Percentiles rank a stretch among this genome's conserved stretches.
Evolutionary conservation across 1,140 invertebrate species (phyloP).

Genomic region (Bombus confusus): DNA sequence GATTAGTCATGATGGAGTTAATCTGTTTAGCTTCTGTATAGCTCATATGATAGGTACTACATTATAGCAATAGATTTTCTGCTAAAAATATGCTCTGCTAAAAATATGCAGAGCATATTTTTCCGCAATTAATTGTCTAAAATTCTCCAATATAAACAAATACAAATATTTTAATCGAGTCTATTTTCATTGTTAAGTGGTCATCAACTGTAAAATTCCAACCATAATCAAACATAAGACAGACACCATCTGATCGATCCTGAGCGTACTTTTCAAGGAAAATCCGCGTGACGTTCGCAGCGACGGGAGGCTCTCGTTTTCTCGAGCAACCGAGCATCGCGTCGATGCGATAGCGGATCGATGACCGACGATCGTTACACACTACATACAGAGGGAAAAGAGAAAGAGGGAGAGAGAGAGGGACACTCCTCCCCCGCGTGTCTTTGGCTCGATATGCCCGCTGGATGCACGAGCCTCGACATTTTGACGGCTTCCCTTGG

Average conservation of each 20-base stretch:
- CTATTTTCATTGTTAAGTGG: not conserved
- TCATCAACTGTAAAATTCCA: not conserved
- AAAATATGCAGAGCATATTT: too few species aligned
- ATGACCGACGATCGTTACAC: constrained; percentile 64
- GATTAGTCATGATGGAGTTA: too few species aligned
- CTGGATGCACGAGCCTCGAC: constrained; percentile 64
- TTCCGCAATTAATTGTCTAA: too few species aligned
- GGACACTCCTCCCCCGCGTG: constrained; percentile 50
- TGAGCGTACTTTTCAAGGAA: not conserved
- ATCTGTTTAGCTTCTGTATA: too few species aligned
- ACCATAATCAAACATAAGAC: not conserved
- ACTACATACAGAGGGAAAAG: constrained; percentile 17
- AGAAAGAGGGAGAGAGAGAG: not conserved
- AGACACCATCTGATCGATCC: not conserved
- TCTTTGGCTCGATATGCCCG: constrained; percentile 63
- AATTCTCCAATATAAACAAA: too few species aligned
- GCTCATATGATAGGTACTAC: too few species aligned
- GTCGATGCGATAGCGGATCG: constrained; percentile 64
- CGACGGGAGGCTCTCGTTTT: constrained; percentile 17
- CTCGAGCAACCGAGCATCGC: constrained; percentile 44
- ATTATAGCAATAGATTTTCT: too few species aligned
- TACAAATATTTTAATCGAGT: not conserved
- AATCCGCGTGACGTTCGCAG: constrained; percentile 18
- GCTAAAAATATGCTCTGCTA: too few species aligned
- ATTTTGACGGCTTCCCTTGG: constrained; percentile 69